phyloP scores from a whole-genome alignment of 2,113 vertebrate species.

The Peromyscus californicus region DNA sequence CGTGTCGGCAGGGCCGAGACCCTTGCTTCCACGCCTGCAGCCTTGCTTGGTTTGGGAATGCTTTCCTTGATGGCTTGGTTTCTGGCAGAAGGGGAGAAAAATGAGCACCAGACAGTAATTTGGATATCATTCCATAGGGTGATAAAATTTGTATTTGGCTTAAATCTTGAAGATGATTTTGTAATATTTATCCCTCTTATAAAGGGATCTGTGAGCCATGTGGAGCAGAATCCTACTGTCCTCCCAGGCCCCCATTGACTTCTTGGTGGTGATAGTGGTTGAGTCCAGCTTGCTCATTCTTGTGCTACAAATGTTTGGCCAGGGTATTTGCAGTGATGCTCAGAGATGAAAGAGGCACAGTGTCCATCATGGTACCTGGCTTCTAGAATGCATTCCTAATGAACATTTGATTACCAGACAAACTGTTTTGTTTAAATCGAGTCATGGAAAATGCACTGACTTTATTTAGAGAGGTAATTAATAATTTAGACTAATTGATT shows the following conservation, averaged over 20 bases:
- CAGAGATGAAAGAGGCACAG: conserved; percentile 5
- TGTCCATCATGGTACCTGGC: background rate
- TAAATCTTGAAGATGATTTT: conserved; percentile 60
- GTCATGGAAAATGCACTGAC: background rate
- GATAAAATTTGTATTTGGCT: background rate
- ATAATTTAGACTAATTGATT: conserved; percentile 42
- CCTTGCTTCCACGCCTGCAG: background rate
- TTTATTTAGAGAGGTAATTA: conserved; percentile 41
- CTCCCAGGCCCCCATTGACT: background rate
- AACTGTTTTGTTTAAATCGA: background rate
- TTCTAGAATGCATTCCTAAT: conserved; percentile 19
- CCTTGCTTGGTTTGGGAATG: background rate
- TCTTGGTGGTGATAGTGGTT: conserved; percentile 2
- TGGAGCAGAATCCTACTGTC: background rate
- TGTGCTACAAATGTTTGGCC: background rate
- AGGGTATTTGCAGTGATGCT: background rate
- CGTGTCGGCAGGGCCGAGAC: background rate
- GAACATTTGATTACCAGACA: background rate
- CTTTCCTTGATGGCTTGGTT: background rate
- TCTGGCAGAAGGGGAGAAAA: background rate
- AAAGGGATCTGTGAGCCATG: background rate
- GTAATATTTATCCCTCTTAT: conserved; percentile 4
- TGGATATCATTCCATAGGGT: conserved; percentile 12
- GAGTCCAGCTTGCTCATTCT: background rate
- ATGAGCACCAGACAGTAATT: conserved; percentile 30